These are phyloP conservation scores for Micrastur ruficollis DNA, from an alignment of 2,797 vertebrate species.

Conservation along the genomic window DNA sequence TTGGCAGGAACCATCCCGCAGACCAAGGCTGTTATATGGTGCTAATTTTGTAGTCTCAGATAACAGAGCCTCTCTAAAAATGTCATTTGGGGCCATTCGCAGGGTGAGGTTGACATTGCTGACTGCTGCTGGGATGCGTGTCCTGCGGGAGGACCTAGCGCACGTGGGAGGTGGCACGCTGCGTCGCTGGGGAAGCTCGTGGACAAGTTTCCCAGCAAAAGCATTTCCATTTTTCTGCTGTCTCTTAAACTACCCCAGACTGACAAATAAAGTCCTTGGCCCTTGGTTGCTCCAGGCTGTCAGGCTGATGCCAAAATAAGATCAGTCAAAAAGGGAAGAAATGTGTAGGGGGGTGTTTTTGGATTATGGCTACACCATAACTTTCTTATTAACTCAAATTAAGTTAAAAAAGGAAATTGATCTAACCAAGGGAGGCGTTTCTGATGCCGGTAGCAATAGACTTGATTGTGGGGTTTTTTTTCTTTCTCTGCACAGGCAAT, in stretches of 20 bases:
- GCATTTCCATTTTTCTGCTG: neutral
- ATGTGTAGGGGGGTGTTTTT: neutral
- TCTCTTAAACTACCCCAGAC: neutral
- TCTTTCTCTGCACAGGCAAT: neutral
- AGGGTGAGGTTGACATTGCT: slow-evolving; percentile 21
- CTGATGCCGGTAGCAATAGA: neutral
- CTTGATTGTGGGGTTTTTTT: neutral
- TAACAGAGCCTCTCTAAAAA: slow-evolving; percentile 44
- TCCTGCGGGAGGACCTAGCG: neutral
- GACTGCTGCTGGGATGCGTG: neutral
- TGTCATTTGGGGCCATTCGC: slow-evolving; percentile 23
- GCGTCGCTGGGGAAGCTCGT: neutral
- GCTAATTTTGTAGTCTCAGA: slow-evolving; percentile 50
- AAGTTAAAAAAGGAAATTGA: slow-evolving; percentile 21
- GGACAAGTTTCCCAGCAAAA: neutral
- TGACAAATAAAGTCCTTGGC: neutral
- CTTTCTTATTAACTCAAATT: slow-evolving; percentile 2
- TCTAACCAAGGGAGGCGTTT: neutral
- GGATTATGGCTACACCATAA: neutral
- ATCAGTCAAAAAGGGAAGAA: neutral
- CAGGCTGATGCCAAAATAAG: neutral
- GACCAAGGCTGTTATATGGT: neutral
- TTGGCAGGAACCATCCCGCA: slow-evolving; percentile 9
- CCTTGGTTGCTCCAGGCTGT: neutral
- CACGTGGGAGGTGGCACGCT: neutral